These are phyloP conservation scores for Liodrosophila aerea DNA, from an alignment of 2,888 invertebrate species.

Conservation along the genomic window DNA sequence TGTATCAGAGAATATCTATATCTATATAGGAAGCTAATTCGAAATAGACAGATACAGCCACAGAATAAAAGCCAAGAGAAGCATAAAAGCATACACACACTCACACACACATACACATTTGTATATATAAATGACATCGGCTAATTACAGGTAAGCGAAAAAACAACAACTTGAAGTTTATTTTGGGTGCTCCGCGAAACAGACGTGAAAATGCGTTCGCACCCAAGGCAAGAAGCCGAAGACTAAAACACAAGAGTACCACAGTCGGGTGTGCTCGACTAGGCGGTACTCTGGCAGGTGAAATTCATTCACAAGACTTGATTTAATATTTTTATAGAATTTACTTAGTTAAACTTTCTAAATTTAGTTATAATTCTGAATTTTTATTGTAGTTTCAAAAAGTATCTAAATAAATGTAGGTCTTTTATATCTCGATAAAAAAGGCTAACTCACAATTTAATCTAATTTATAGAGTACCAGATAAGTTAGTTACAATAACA, in stretches of 20 bases:
- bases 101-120: conserved; percentile 11
- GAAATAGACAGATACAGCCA: conserved; percentile 34
- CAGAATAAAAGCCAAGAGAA: conserved; percentile 28
- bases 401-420: too few species aligned
- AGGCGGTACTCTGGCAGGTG: too few species aligned
- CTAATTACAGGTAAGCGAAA: conserved; percentile 79
- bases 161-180: conserved; percentile 60
- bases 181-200: conserved; percentile 58
- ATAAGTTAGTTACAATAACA: too few species aligned
- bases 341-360: too few species aligned
- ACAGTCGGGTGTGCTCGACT: too few species aligned
- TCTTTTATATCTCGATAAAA: too few species aligned
- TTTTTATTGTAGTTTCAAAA: too few species aligned
- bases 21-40: conserved; percentile 23
- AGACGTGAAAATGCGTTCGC: conserved; percentile 72
- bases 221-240: conserved; percentile 31
- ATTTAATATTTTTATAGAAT: too few species aligned
- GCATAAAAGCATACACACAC: conserved; percentile 28
- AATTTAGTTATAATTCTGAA: too few species aligned
- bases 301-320: too few species aligned
- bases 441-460: too few species aligned
- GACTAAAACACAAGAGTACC: conserved; percentile 2
- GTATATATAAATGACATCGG: conserved; percentile 56
- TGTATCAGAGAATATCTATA: conserved; percentile 37
- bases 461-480: too few species aligned